A percentile compares a stretch with the other conserved stretches of the same genome.
These are phyloP conservation scores for Sebastes paucispinis DNA, from an alignment of 2,797 vertebrate species.

Conservation along the genomic window DNA sequence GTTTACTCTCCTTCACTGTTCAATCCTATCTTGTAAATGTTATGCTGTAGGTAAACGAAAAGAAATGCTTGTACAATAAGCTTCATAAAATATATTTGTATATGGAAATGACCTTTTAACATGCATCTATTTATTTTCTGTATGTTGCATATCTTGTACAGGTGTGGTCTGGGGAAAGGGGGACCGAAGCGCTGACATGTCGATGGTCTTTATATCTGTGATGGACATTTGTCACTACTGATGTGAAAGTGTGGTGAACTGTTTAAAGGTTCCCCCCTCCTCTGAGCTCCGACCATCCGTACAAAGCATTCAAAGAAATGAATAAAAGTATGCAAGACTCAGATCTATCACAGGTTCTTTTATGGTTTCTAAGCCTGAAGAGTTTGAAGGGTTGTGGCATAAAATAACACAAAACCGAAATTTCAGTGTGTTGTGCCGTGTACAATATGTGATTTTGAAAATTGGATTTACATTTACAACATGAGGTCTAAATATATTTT, in stretches of 20 bases:
- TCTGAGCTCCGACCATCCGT: constrained; percentile 52
- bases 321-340: constrained; percentile 83
- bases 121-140: constrained; percentile 93
- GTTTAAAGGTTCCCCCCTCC: constrained; percentile 56
- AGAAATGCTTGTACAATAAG: constrained; percentile 87
- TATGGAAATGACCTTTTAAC: constrained; percentile 87
- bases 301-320: constrained; percentile 72
- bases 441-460: too few relatives aligned
- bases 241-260: constrained; percentile 59
- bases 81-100: constrained; percentile 90
- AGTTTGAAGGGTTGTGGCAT: not conserved
- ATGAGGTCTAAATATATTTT: not conserved
- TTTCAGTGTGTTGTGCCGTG: too few relatives aligned
- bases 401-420: not conserved
- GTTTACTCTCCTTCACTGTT: constrained; percentile 60
- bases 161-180: constrained; percentile 45
- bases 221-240: constrained; percentile 70
- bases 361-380: not conserved
- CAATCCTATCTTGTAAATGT: constrained; percentile 80
- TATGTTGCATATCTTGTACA: constrained; percentile 77
- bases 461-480: too few relatives aligned
- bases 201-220: constrained; percentile 40
- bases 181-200: constrained; percentile 18
- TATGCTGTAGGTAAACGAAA: constrained; percentile 75
- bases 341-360: not conserved